phyloP scores from a whole-genome alignment of 2,113 vertebrate species.

The Callopanchax toddi region DNA sequence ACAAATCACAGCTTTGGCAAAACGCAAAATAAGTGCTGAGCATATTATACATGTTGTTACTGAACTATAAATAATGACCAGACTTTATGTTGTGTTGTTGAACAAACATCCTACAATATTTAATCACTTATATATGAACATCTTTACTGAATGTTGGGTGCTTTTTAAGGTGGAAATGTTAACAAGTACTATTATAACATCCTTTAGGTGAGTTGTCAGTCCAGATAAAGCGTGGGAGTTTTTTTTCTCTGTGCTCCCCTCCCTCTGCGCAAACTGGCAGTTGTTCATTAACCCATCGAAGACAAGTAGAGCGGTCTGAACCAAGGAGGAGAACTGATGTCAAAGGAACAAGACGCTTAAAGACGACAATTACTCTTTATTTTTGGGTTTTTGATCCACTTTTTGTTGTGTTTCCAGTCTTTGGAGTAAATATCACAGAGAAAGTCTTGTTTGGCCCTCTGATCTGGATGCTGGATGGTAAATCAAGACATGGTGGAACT shows the following conservation, averaged over 20 bases:
- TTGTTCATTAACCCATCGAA: conserved; percentile 81
- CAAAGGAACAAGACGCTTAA: neutral
- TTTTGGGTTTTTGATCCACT: neutral
- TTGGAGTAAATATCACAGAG: neutral
- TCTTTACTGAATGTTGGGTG: neutral
- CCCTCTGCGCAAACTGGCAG: conserved; percentile 42
- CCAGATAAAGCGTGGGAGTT: conserved; percentile 40
- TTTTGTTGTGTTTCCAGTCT: conserved; percentile 28
- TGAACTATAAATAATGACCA: neutral
- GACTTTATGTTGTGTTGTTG: neutral
- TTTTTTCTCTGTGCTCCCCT: conserved; percentile 21
- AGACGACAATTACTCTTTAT: neutral
- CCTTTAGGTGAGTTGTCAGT: conserved; percentile 1
- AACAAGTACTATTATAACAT: no score
- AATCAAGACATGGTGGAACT: conserved; percentile 2
- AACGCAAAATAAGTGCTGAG: neutral
- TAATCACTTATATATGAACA: neutral
- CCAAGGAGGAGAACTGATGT: conserved; percentile 43
- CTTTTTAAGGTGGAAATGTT: no score
- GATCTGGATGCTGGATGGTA: conserved; percentile 13
- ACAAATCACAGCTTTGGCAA: conserved; percentile 7
- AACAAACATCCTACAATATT: neutral
- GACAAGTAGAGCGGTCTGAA: conserved; percentile 35
- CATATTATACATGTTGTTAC: neutral
- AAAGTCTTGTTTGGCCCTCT: neutral